phyloP scores from a whole-genome alignment of 2,797 vertebrate species.

The Emydoidea blandingii region DNA sequence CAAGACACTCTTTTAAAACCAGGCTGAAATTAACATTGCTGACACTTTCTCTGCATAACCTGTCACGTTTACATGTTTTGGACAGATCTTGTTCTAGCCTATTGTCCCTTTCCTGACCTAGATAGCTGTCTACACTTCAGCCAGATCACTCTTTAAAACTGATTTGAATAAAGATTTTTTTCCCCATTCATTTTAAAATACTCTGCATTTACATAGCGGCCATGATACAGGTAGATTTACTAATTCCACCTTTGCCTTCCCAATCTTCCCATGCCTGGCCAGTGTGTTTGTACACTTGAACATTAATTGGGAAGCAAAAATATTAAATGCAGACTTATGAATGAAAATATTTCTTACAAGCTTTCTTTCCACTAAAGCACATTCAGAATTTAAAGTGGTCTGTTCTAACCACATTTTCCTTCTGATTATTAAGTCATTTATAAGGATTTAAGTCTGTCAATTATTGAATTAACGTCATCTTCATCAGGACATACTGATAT shows the following conservation, averaged over 20 bases:
- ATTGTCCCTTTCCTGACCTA: neutral
- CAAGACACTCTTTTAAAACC: neutral
- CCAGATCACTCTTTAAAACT: too few species aligned
- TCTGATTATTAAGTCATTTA: neutral
- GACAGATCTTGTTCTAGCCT: neutral
- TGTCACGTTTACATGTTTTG: neutral
- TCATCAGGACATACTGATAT: neutral
- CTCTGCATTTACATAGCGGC: fast-evolving
- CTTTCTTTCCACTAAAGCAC: neutral
- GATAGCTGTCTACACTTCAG: neutral
- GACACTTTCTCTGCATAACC: neutral
- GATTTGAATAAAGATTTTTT: neutral
- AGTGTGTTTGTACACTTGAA: neutral
- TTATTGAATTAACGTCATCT: neutral
- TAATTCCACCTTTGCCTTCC: neutral
- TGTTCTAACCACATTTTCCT: neutral
- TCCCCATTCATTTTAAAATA: neutral
- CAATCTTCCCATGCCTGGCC: neutral
- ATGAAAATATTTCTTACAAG: neutral
- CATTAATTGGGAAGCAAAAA: neutral
- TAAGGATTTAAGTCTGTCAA: neutral
- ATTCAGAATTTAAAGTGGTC: neutral
- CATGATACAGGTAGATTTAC: neutral
- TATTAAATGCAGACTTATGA: neutral
- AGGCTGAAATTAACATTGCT: neutral